These are phyloP conservation scores for Arvicanthis niloticus DNA, from an alignment of 2,113 vertebrate genomes.

Conservation along the genomic window DNA sequence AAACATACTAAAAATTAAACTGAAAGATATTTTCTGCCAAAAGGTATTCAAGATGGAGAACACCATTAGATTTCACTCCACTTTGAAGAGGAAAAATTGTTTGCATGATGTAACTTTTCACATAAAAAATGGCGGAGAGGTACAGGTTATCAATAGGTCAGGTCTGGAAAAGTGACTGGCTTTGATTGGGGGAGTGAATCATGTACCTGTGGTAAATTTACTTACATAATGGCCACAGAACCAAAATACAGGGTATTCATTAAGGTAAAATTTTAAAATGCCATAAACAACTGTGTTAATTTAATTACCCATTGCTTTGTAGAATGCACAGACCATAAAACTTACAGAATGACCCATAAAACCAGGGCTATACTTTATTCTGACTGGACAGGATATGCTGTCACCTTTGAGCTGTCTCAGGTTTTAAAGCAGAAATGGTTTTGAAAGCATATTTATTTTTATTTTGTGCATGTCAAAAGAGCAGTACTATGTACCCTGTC, in stretches of 20 bases:
- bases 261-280: constrained; percentile 73
- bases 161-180: constrained; percentile 24
- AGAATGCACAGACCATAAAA: constrained; percentile 73
- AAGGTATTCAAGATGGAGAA: neutral
- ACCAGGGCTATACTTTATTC: constrained; percentile 11
- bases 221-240: constrained; percentile 61
- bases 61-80: neutral
- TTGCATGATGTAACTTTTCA: neutral
- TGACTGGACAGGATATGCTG: neutral
- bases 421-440: neutral
- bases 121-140: constrained; percentile 13
- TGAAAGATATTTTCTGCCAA: neutral
- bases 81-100: neutral
- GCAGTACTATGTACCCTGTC: neutral
- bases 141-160: neutral
- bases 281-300: constrained; percentile 77
- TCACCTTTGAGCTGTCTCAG: neutral
- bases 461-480: neutral
- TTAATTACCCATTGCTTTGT: constrained; percentile 78
- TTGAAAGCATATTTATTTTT: neutral
- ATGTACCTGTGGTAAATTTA: constrained; percentile 66
- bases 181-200: constrained; percentile 31
- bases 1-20: neutral
- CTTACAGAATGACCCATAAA: constrained; percentile 70
- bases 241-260: constrained; percentile 72